Evolutionary conservation across 2,888 invertebrate genomes (phyloP).

Genomic region (Celastrina argiolus): DNA sequence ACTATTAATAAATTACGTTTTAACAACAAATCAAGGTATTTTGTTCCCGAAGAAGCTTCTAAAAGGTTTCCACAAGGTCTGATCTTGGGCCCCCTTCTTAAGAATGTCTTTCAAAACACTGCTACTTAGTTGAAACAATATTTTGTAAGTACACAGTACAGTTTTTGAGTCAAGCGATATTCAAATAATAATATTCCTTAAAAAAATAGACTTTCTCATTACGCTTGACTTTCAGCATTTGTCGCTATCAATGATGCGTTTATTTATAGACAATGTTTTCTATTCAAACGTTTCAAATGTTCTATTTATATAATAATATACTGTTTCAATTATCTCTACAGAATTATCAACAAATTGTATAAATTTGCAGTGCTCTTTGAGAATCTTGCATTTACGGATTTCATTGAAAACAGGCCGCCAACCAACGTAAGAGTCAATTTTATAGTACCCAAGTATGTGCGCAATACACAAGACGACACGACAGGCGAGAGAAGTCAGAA

Average conservation of each 20-base stretch:
- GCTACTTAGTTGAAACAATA: too few species aligned
- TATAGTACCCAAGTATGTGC: too few species aligned
- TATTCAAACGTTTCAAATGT: background rate
- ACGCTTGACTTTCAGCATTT: background rate
- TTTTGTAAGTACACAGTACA: too few species aligned
- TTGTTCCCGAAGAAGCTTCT: too few species aligned
- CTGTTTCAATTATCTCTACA: background rate
- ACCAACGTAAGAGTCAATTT: too few species aligned
- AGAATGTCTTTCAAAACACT: too few species aligned
- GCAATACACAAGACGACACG: too few species aligned
- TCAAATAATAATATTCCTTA: background rate
- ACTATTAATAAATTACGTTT: background rate
- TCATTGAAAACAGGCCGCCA: too few species aligned
- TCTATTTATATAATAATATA: conserved; percentile 19
- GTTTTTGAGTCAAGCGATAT: background rate
- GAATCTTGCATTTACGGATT: background rate
- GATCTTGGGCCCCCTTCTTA: too few species aligned
- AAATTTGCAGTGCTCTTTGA: background rate
- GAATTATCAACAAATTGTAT: background rate
- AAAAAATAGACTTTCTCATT: background rate
- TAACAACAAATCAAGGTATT: too few species aligned
- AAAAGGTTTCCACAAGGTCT: too few species aligned
- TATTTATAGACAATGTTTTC: conserved; percentile 23
- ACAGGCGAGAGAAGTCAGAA: too few species aligned
- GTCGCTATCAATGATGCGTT: conserved; percentile 8